Base-by-base conservation (phyloP, 1,140 invertebrate genomes). In the Achroia grisella region DNA sequence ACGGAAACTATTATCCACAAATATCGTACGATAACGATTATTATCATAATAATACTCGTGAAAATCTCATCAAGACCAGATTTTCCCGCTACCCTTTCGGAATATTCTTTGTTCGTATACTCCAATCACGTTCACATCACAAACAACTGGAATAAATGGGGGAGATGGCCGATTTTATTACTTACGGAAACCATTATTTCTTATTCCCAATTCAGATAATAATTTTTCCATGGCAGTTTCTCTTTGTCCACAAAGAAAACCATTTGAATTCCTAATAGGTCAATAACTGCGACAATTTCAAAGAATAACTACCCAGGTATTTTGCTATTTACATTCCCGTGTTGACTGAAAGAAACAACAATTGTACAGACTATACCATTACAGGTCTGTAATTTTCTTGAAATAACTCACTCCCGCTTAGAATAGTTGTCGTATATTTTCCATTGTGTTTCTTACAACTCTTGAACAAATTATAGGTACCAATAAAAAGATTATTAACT, bases 201-300 rank as follows among this genome's bases (percentile, higher is more conserved):
- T 49, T 48, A 58, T 37, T 37, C 17, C 14, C 15, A 37, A 37
- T 49, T 52, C 48, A 46, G 58, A 62, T 40, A 53, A 56, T 67
- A 63, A 63, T 61, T 63, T 69, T 44, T 44, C 39, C 36, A 41
- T 39, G 44, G 39, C 57, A 60, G 43, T 48, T 62, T 50, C 48
- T 45, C 44, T 55, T 35, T 61, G 52, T 54, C 50, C 56, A 61
- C 56, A 60, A 62, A 69, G 57, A 57, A 52, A 43, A 49, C 54
- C 46, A 67, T 71, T 71, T 70, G 62, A 69, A 67, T 70, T 70
- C 63, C 59, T 70, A 66, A 71, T 63, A 47, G 50, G 40, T 56
- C 51, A 56, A 68, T 74, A 62, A 71, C 66, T 62, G 65, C 66
- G 60, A 53, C 43, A 62, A 51, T 62, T 73, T 62, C 48, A 53